A percentile compares a stretch with the other conserved stretches of the same genome.
Conservation (phyloP, 2,113 vertebrate genomes). For the Lycocorax pyrrhopterus region DNA sequence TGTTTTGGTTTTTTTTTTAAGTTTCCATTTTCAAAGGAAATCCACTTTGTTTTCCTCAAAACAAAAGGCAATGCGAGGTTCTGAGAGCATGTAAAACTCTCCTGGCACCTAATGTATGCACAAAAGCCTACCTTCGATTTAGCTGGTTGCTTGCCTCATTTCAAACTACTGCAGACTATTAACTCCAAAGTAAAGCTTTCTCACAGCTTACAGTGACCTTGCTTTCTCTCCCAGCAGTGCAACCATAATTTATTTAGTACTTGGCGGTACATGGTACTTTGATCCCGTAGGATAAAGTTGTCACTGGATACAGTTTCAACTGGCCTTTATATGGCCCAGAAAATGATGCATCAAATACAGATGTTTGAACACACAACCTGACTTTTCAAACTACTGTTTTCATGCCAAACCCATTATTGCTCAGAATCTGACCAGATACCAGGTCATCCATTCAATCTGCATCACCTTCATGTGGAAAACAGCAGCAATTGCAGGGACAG, state of each 20-base stretch:
- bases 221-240: background rate
- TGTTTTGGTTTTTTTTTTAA: background rate
- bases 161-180: conserved; percentile 19
- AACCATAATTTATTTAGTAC: conserved; percentile 8
- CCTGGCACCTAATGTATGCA: background rate
- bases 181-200: conserved; percentile 16
- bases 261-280: background rate
- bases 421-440: background rate
- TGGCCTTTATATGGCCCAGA: background rate
- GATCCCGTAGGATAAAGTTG: background rate
- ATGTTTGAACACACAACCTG: background rate
- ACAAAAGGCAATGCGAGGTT: background rate
- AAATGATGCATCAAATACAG: background rate
- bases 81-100: background rate
- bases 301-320: background rate
- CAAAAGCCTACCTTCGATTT: background rate
- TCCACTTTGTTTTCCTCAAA: background rate
- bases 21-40: background rate
- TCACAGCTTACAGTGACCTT: background rate
- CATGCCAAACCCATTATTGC: background rate
- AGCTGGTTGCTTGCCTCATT: background rate
- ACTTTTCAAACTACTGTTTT: background rate
- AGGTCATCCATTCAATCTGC: background rate
- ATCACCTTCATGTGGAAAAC: background rate
- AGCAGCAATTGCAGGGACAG: background rate